Base-by-base conservation (phyloP, 2,113 vertebrate genomes). In the Acanthochromis polyacanthus region DNA sequence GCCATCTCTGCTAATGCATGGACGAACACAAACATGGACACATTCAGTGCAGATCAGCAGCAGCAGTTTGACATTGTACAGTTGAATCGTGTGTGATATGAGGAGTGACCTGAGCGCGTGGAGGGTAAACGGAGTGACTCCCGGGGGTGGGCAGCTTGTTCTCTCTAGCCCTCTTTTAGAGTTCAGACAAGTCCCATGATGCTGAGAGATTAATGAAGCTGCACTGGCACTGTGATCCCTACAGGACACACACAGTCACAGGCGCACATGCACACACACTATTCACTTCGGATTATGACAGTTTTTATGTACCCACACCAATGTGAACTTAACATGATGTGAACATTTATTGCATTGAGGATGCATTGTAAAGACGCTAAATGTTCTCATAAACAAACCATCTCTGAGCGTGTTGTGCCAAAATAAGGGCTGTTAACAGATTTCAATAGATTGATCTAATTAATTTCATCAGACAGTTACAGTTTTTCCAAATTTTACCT, bases 201-300 rank as follows among this genome's bases (percentile, higher is more conserved):
- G 86, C 82, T 9, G 63, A 28, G 72, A 91, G 93, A 93, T 93
- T 93, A 93, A 93, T 93, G 93, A 91, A 91, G 90, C 93, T 71
- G 82, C 83, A n/a, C 71, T 83, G 78, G 77, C 77, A 87, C 86
- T 72, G 71, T 88, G 89, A 92, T 90, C 86, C 85, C 87, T 71
- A 59, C 88, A 88, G 87, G 84, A 88, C 81, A 78, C 59, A 56
- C 76, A 65, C 70, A 25, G 25, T 25, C 25, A 74, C 50, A 48
- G 20, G 25, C 28, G 2, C 20, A 59, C 28, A 55, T 20, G 36
- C 69, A 71, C 82, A 66, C 52, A 69, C 74, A 71, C 74, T 68
- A 79, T 88, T 80, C 74, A 65, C 80, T 84, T 78, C 73, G 62
- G 52, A 76, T 67, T 65, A 25, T 82, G 73, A 85, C 65, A 78